A percentile compares a stretch with the other conserved stretches of the same genome.
These are phyloP conservation scores for Heliconius hermathena DNA, from an alignment of 1,140 invertebrate genomes.

Conservation along the genomic window DNA sequence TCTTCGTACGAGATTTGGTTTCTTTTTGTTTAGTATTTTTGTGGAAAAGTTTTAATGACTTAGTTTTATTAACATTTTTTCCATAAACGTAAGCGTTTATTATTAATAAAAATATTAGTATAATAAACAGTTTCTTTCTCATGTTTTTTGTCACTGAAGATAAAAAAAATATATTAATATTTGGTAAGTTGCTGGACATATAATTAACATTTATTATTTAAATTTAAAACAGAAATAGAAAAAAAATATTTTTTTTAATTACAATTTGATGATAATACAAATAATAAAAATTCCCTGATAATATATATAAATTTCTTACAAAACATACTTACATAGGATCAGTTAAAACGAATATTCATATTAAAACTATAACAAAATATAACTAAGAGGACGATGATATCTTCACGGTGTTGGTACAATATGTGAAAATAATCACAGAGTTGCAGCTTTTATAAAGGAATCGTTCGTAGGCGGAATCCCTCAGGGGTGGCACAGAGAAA, in stretches of 20 bases:
- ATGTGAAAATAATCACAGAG: conserved; percentile 33
- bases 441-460: conserved; percentile 51
- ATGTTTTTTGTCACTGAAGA: conserved; percentile 37
- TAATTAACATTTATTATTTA: no score
- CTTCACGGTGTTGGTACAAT: conserved; percentile 17
- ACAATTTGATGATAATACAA: background rate
- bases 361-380: conserved; percentile 23
- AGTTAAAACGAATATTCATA: conserved; percentile 16
- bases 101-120: conserved; percentile 52
- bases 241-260: background rate
- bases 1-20: conserved; percentile 53
- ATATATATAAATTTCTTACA: background rate
- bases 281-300: background rate
- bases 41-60: conserved; percentile 43
- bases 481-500: conserved; percentile 63
- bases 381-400: conserved; percentile 1
- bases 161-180: no score
- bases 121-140: conserved; percentile 50
- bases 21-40: conserved; percentile 46
- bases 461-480: conserved; percentile 43
- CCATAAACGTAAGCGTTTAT: conserved; percentile 53
- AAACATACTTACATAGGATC: conserved; percentile 28
- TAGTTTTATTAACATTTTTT: conserved; percentile 58
- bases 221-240: background rate
- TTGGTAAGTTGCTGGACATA: no score